Evolutionary conservation across 2,113 vertebrate genomes (phyloP).

Genomic region (Prunella fulvescens): DNA sequence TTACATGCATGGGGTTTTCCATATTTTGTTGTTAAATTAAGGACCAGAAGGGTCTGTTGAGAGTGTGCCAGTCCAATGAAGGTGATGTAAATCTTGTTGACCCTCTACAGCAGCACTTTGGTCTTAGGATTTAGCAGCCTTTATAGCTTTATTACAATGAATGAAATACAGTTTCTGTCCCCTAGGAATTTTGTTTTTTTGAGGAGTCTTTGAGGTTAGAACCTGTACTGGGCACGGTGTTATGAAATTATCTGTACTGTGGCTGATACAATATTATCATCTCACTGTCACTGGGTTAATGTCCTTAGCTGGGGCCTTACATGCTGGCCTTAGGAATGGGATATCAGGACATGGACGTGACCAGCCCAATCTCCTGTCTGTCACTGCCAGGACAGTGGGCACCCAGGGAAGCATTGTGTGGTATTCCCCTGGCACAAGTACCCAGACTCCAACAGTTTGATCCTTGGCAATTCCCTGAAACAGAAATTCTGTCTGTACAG

Average conservation of each 20-base stretch:
- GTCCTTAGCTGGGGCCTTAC: background rate
- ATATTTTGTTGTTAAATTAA: background rate
- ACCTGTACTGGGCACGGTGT: background rate
- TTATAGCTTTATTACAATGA: background rate
- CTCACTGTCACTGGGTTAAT: background rate
- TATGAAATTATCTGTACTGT: background rate
- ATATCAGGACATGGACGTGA: background rate
- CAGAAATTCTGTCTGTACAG: background rate
- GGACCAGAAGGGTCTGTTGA: background rate
- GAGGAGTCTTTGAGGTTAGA: background rate
- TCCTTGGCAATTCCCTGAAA: background rate
- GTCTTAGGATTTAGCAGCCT: background rate
- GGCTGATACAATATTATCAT: background rate
- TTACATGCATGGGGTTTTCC: background rate
- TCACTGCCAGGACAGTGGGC: background rate
- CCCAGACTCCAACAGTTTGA: background rate
- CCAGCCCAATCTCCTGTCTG: background rate
- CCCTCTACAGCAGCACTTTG: background rate
- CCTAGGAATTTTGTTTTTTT: background rate
- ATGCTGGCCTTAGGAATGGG: background rate
- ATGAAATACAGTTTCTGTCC: background rate
- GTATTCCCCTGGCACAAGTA: background rate
- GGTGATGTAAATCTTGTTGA: background rate
- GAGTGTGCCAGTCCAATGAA: background rate
- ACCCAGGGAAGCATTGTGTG: accelerated